Base-by-base conservation (phyloP, 2,113 vertebrate species). In the Aegotheles bennettii region DNA sequence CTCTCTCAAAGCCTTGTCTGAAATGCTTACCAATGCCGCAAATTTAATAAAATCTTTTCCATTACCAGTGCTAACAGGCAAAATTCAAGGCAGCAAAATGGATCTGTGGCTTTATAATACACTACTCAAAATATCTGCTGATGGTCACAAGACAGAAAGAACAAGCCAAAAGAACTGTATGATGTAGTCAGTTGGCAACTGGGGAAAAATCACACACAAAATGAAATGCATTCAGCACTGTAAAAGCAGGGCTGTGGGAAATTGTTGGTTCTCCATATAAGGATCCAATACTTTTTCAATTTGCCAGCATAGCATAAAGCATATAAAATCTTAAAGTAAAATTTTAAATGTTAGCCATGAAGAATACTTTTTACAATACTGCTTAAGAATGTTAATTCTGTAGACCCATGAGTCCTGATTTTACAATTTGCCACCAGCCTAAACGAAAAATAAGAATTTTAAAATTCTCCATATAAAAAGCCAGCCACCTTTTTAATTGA, bases 51-150 rank as follows among this genome's bases (percentile, higher is more conserved):
- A 92, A 89, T 33, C 69, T 94, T 94, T 93, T 95, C 91, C 95
- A 89, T 89, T 73, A 90, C 91, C 78, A 82, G 84, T 1, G 2
- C 87, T 69, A 97, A 95, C 69, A 36, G 87, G 50, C 45, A 3
- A 95, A 97, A 91, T 65, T 83, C 61, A 95, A 87, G 65, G 70
- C 91, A 96, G 84, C 65, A 85, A 69, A 95, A 95, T 84, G 48
- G 48, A 89, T 82, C 87, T 96, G 96, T 73, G 94, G 94, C 93
- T 97, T 97, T 93, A 82, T 78, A 96, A 89, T 87, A 94, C 15
- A 69, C 89, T 87, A 94, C 91, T 95, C 95, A 89, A 94, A 95
- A 95, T 97, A 96, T 92, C 96, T 95, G 96, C 95, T 97, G 96
- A 96, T 91, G 77, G 95, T 97, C 96, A 97, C 71, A 95, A 97